Conservation (phyloP, 2,797 vertebrate species). For the Phrynocephalus guinanensis region DNA sequence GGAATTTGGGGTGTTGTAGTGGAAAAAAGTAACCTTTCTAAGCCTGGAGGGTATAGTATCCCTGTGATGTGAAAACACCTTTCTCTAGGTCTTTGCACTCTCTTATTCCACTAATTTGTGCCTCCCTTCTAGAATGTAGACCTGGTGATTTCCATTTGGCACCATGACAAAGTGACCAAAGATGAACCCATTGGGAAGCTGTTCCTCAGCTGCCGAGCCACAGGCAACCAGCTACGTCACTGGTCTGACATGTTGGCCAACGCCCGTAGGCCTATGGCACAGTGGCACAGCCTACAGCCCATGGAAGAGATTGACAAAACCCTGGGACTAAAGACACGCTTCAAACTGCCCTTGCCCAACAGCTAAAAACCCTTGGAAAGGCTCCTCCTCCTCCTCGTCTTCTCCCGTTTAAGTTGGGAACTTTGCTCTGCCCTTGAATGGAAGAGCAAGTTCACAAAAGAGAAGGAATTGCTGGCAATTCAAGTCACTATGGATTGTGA, state of each 20-base stretch:
- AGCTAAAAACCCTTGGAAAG: constrained; percentile 41
- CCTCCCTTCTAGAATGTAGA: constrained; percentile 76
- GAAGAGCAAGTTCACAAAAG: not conserved
- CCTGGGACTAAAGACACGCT: constrained; percentile 78
- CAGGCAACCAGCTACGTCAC: constrained; percentile 89
- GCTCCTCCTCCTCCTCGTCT: not conserved
- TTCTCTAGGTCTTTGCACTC: not conserved
- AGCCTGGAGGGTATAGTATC: too few species aligned
- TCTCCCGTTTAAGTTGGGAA: not conserved
- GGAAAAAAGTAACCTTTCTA: not conserved
- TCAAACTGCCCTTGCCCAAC: constrained; percentile 75
- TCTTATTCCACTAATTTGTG: not conserved
- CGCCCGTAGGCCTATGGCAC: constrained; percentile 84
- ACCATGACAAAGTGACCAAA: constrained; percentile 82
- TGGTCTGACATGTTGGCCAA: constrained; percentile 95
- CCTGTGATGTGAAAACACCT: not conserved
- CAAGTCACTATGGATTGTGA: not conserved
- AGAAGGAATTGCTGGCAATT: not conserved
- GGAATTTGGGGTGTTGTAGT: not conserved
- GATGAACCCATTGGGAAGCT: constrained; percentile 89
- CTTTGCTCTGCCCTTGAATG: not conserved
- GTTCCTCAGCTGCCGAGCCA: constrained; percentile 84
- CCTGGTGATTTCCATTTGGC: constrained; percentile 91
- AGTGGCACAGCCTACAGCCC: constrained; percentile 89
- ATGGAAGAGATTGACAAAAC: constrained; percentile 84